Evolutionary conservation across 2,888 invertebrate genomes (phyloP), one percentile per base, ranked within the genome.

Genomic region (Dolomedes plantarius): DNA sequence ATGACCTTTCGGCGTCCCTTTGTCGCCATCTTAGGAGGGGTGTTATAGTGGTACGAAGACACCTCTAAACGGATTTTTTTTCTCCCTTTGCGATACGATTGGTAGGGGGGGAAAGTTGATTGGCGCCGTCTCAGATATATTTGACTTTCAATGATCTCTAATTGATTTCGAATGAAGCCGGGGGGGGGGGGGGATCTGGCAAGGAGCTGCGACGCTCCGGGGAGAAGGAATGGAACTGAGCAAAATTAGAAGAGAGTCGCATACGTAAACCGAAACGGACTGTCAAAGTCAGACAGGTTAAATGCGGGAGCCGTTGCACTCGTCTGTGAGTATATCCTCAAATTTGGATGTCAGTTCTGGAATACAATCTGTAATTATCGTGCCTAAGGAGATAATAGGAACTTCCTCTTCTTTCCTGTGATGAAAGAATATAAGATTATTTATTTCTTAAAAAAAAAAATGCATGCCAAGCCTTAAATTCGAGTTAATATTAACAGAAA

Each of bases 51-150:
- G 5, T 23, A 11, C 23, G 1, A 56, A 56, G 29, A 0, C n/a
- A 29, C 19, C n/a, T 68, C 28, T 31, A 32, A 32, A 23, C 68
- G 1, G n/a, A 19, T 76, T 68, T 39, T 29, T 46, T 16, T 46
- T 7, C n/a, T n/a, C n/a, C n/a, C n/a, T n/a, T n/a, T n/a, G n/a
- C n/a, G n/a, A n/a, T n/a, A n/a, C n/a, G n/a, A n/a, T 36, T 36
- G 6, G n/a, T 46, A 7, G 16, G 46, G 16, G 46, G 46, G 16
- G 16, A 46, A n/a, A 27, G 27, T 6, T 28, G 16, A 56, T 80
- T 62, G 82, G 82, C 82, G 82, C 82, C 82, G 62, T 41, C 74
- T 74, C 19, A 67, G 50, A 74, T 56, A 32, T 81, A 81, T 68
- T 68, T 64, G 74, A 81, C 81, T 81, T 74, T 74, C 68, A 74